Percentiles rank a stretch among this genome's conserved stretches.
Conservation (phyloP, 2,888 invertebrate genomes). For the Agriopis aurantiaria region DNA sequence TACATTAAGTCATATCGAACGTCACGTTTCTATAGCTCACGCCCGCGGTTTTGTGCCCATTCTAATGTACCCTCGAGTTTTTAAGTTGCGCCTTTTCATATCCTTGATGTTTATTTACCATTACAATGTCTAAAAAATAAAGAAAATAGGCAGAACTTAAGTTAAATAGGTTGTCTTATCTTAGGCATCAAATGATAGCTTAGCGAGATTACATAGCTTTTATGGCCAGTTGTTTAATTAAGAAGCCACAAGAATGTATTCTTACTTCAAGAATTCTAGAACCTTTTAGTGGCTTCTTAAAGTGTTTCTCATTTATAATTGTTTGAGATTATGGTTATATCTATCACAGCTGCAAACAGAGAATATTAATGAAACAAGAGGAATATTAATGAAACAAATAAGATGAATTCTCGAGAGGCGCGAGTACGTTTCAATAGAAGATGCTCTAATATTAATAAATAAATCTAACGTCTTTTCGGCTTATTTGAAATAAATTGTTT, state of each 20-base stretch:
- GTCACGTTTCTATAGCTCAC: too few relatives aligned
- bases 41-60: too few relatives aligned
- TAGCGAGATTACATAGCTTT: conserved; percentile 9
- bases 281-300: neutral
- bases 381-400: neutral
- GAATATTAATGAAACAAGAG: neutral
- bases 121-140: neutral
- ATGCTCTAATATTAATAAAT: neutral
- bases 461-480: neutral
- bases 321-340: conserved; percentile 1
- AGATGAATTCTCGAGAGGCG: neutral
- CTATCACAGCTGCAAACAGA: neutral
- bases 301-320: conserved; percentile 1
- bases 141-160: neutral
- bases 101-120: neutral
- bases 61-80: too few relatives aligned
- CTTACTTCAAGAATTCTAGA: neutral
- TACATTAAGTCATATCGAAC: too few relatives aligned
- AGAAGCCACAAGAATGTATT: conserved; percentile 5
- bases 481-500: neutral
- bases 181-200: conserved; percentile 12
- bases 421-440: neutral
- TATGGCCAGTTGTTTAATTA: conserved; percentile 16
- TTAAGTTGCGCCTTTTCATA: neutral
- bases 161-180: conserved; percentile 1